Percentiles rank a stretch among this genome's conserved stretches.
Conservation (phyloP, 2,113 vertebrate species). For the Hippocampus zosterae region DNA sequence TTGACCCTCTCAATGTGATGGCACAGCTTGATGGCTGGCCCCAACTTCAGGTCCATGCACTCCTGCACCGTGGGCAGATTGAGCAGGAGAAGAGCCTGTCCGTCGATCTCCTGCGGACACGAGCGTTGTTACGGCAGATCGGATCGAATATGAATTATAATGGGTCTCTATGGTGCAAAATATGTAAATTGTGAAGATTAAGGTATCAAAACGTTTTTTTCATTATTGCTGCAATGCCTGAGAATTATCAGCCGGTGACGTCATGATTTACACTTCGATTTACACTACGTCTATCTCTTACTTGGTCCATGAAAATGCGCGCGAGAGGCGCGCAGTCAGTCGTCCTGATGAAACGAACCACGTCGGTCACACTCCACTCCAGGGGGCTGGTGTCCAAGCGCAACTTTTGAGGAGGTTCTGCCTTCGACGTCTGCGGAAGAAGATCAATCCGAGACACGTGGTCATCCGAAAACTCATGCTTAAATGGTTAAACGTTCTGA, state of each 20-base stretch:
- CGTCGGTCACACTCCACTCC: constrained; percentile 92
- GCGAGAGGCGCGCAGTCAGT: constrained; percentile 94
- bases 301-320: constrained; percentile 95
- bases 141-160: too few species aligned
- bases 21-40: constrained; percentile 95
- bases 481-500: too few species aligned
- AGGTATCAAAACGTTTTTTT: too few species aligned
- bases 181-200: too few species aligned
- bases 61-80: constrained; percentile 97
- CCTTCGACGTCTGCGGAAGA: constrained; percentile 65
- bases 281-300: constrained; percentile 66
- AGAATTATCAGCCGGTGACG: too few species aligned
- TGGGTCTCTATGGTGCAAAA: too few species aligned
- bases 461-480: neutral
- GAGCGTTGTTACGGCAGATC: constrained; percentile 12
- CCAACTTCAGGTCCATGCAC: constrained; percentile 98
- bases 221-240: too few species aligned
- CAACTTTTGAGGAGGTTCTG: constrained; percentile 84
- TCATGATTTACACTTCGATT: too few species aligned
- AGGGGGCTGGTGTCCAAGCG: constrained; percentile 92
- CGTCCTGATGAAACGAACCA: constrained; percentile 92
- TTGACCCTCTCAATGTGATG: constrained; percentile 98
- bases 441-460: neutral
- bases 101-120: constrained; percentile 89
- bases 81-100: constrained; percentile 91